Evolutionary conservation across 2,888 invertebrate genomes (phyloP), one percentile per base, ranked within the genome.

Genomic region (Leptinotarsa juncta): DNA sequence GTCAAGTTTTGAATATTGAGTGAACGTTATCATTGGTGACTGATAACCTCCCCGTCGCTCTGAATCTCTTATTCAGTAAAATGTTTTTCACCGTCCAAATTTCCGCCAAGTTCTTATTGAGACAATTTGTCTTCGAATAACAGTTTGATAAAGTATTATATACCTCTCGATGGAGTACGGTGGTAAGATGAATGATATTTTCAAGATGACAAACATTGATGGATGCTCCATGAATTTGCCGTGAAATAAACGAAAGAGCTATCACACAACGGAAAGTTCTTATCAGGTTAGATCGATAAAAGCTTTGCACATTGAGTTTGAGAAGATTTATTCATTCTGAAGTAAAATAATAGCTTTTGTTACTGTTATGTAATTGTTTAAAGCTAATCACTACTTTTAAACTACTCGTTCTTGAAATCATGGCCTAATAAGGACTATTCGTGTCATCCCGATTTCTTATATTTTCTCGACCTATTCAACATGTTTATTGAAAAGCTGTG

Each of bases 151-250:
- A 67, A 65, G 67, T 67, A 20, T 60, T 71, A 70, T 70, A 70
- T 32, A 70, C 53, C 65, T 67, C 57, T 62, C 53, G 53, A 72
- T 62, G 51, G n/a, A 62, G 53, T 57, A 65, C 66, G 71, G 65
- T 62, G 70, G 71, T 65, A 71, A 68, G 67, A 74, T 74, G 71
- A 74, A 74, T 74, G 74, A 74, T 74, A 60, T 70, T 53, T 71
- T 53, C 66, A 65, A 71, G 60, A 74, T 74, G 74, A 74, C 74
- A 74, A 74, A 71, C 62, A 49, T 71, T 70, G 42, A 74, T 67
- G 62, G 62, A 62, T 62, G 62, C 62, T 16, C 7, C 32, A 62
- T n/a, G 62, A 62, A 62, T 62, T 16, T 16, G n/a, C 62, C 57
- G 49, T 70, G 71, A 74, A 74, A 74, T 70, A 67, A 62, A 70